These are phyloP conservation scores for Epistrophe eligans DNA, from an alignment of 2,888 invertebrate species.

Conservation along the genomic window DNA sequence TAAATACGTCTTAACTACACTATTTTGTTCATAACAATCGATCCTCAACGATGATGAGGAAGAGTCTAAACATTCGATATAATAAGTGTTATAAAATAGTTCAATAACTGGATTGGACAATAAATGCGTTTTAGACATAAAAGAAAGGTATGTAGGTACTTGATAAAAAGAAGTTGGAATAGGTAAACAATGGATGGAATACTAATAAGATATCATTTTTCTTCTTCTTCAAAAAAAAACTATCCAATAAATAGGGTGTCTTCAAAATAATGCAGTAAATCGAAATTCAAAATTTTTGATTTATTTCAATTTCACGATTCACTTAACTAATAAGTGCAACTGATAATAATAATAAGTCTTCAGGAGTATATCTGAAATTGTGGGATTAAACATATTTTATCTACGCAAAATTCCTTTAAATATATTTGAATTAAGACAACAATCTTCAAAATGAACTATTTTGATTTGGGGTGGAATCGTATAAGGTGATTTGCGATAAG, in stretches of 20 bases:
- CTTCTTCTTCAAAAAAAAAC: not conserved
- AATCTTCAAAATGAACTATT: too few species aligned
- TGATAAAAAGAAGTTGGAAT: not conserved
- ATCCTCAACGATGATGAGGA: constrained; percentile 3
- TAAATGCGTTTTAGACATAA: constrained; percentile 34
- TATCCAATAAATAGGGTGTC: not conserved
- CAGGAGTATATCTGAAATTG: too few species aligned
- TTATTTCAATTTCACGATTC: not conserved
- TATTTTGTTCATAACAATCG: constrained; percentile 45
- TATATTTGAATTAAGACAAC: too few species aligned
- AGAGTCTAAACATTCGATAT: constrained; percentile 27
- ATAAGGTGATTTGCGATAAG: too few species aligned
- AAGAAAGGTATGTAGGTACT: constrained; percentile 16
- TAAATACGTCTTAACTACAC: constrained; percentile 3
- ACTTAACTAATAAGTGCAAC: too few species aligned
- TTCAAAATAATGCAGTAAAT: not conserved
- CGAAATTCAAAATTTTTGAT: not conserved
- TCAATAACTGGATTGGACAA: constrained; percentile 53
- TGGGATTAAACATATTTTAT: too few species aligned
- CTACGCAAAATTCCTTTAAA: too few species aligned
- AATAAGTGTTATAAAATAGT: constrained; percentile 65
- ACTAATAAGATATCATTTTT: not conserved
- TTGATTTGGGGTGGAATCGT: too few species aligned
- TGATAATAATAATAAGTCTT: too few species aligned
- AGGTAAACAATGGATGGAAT: constrained; percentile 26